Percentiles rank a stretch among this genome's conserved stretches.
These are phyloP conservation scores for Noctua comes DNA, from an alignment of 2,888 invertebrate species.

Conservation along the genomic window DNA sequence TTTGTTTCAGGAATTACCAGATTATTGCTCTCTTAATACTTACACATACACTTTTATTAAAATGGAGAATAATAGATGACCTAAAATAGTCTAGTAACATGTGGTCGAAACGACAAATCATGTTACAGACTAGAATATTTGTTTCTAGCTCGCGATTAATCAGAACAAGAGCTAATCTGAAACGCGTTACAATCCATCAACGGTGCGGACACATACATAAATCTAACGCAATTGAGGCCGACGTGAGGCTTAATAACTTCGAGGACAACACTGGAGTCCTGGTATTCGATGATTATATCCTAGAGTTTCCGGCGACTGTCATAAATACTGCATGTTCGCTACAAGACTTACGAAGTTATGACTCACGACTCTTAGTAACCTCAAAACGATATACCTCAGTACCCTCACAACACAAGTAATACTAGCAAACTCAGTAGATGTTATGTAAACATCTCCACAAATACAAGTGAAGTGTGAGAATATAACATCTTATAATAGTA, in stretches of 20 bases:
- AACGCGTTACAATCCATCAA: conserved; percentile 56
- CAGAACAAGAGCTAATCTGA: conserved; percentile 50
- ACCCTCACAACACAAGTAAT: conserved; percentile 27
- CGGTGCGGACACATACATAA: conserved; percentile 54
- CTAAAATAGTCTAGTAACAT: background rate
- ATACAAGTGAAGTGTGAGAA: conserved; percentile 38
- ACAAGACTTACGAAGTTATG: conserved; percentile 71
- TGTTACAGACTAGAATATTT: conserved; percentile 9
- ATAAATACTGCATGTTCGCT: conserved; percentile 76
- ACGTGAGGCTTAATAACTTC: conserved; percentile 56
- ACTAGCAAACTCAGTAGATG: conserved; percentile 63
- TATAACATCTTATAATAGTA: conserved; percentile 35
- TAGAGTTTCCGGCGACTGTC: conserved; percentile 79
- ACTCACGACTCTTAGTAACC: conserved; percentile 80
- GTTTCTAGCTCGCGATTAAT: conserved; percentile 32
- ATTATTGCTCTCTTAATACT: background rate
- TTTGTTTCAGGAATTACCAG: conserved; percentile 23
- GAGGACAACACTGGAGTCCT: conserved; percentile 61
- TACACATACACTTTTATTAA: background rate
- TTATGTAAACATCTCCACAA: conserved; percentile 57
- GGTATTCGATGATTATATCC: conserved; percentile 64
- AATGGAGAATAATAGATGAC: background rate
- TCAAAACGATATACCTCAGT: conserved; percentile 68
- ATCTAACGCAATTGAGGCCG: conserved; percentile 64
- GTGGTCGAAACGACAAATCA: background rate